phyloP scores from a whole-genome alignment of 2,797 vertebrate genomes.

The Enteromius argenteus region DNA sequence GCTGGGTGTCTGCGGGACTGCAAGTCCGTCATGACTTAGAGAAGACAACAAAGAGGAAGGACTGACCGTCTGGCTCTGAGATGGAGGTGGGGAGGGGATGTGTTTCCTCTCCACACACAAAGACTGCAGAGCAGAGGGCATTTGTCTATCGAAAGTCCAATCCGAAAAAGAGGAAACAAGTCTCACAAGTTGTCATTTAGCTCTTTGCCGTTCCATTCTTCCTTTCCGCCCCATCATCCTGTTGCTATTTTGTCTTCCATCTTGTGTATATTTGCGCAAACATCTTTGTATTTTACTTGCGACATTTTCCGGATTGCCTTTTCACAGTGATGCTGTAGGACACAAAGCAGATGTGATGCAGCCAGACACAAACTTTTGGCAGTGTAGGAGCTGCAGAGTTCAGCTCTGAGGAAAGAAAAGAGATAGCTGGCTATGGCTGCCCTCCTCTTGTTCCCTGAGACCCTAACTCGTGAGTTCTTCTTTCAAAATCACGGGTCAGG shows the following conservation, averaged over 20 bases:
- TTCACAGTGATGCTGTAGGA: constrained; percentile 31
- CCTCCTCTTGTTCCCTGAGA: constrained; percentile 99
- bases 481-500: constrained; percentile 99
- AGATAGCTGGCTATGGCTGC: constrained; percentile 74
- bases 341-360: constrained; percentile 24
- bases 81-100: constrained; percentile 53
- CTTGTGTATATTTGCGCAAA: not conserved
- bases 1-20: constrained; percentile 46
- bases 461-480: constrained; percentile 99
- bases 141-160: constrained; percentile 33
- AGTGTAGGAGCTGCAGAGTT: not conserved
- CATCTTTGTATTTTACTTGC: not conserved
- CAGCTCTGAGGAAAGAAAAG: not conserved
- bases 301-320: constrained; percentile 31
- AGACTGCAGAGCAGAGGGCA: constrained; percentile 71
- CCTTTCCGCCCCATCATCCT: constrained; percentile 12
- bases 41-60: constrained; percentile 77
- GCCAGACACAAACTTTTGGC: constrained; percentile 22
- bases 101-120: constrained; percentile 77
- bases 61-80: constrained; percentile 67
- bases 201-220: constrained; percentile 18
- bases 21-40: constrained; percentile 70
- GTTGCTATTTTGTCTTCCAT: constrained; percentile 6
- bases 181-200: constrained; percentile 23
- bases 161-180: constrained; percentile 45